Evolutionary conservation across 2,797 vertebrate species (phyloP).

Genomic region (Synaphobranchus kaupii): DNA sequence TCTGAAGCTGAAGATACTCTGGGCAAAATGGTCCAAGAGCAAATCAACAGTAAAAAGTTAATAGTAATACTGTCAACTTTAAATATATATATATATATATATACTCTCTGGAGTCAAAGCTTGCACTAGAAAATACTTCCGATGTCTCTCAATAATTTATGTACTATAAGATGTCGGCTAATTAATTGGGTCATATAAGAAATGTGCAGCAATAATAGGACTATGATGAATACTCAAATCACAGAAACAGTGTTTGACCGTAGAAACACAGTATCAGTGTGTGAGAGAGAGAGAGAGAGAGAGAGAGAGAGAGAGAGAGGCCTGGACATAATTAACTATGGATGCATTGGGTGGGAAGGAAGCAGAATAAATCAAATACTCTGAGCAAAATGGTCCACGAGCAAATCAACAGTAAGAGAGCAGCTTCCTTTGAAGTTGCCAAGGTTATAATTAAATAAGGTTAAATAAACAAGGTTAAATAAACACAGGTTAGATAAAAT

Average conservation of each 20-base stretch:
- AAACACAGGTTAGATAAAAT: no score
- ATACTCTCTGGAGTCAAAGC: not conserved
- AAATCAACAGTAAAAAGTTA: no score
- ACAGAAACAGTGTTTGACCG: not conserved
- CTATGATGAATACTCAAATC: not conserved
- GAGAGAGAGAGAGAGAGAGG: conserved; percentile 1
- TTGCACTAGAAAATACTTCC: not conserved
- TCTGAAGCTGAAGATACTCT: no score
- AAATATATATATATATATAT: no score
- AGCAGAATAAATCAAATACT: not conserved
- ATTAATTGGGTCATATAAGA: not conserved
- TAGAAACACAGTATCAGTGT: not conserved
- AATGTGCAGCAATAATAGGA: no score
- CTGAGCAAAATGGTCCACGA: not conserved
- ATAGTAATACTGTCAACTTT: no score
- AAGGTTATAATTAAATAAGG: no score
- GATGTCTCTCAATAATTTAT: not conserved
- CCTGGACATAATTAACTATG: not conserved
- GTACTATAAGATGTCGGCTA: not conserved
- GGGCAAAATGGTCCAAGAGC: no score
- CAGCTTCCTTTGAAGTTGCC: conserved; percentile 1
- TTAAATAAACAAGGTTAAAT: no score
- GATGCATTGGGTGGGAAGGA: not conserved
- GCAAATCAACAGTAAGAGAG: not conserved
- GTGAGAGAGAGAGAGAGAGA: not conserved